phyloP scores from a whole-genome alignment of 2,888 invertebrate genomes.

The Trachelus stipa region DNA sequence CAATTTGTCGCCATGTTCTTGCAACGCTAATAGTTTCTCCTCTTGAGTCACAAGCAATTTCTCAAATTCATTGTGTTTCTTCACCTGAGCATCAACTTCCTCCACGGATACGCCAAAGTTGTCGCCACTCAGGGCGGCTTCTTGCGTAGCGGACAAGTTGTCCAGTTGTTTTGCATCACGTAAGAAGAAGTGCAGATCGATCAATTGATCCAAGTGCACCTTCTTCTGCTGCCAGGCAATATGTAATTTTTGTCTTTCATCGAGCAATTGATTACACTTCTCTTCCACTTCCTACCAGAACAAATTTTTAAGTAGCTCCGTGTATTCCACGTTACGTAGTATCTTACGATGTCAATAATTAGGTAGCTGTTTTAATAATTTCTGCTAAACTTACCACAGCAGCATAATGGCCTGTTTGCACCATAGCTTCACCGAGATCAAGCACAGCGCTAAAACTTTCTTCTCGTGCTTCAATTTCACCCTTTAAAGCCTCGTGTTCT shows the following conservation, averaged over 20 bases:
- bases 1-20: slow-evolving; percentile 88
- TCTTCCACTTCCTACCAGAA: slow-evolving; percentile 78
- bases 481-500: slow-evolving; percentile 84
- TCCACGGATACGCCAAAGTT: slow-evolving; percentile 86
- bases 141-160: slow-evolving; percentile 88
- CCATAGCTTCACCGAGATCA: slow-evolving; percentile 83
- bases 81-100: slow-evolving; percentile 88
- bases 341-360: background rate
- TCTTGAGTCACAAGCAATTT: slow-evolving; percentile 89
- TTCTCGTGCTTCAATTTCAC: slow-evolving; percentile 91
- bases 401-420: slow-evolving; percentile 87
- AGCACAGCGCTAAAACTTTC: slow-evolving; percentile 81
- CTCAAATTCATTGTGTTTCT: slow-evolving; percentile 96
- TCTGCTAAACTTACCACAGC: slow-evolving; percentile 68
- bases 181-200: slow-evolving; percentile 93
- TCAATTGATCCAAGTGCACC: slow-evolving; percentile 88
- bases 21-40: slow-evolving; percentile 84
- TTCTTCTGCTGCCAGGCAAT: slow-evolving; percentile 91
- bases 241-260: slow-evolving; percentile 83
- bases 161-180: slow-evolving; percentile 94
- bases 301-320: background rate
- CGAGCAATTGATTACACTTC: slow-evolving; percentile 80
- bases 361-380: background rate
- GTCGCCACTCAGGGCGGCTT: slow-evolving; percentile 79
- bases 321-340: background rate